phyloP scores from a whole-genome alignment of 2,797 vertebrate genomes.

The Numenius phaeopus region DNA sequence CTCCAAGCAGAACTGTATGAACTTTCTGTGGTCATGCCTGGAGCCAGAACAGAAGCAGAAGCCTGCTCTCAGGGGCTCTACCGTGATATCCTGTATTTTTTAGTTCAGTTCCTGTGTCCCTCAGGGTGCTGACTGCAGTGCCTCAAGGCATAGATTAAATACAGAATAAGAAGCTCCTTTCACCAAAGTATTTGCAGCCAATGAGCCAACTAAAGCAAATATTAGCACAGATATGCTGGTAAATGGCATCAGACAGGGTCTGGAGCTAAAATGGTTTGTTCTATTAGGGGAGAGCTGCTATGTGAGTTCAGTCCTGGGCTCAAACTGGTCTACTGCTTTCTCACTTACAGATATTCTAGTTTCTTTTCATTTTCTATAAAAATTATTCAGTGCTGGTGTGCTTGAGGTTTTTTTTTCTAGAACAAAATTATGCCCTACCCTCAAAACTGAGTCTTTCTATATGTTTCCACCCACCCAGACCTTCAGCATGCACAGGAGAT shows the following conservation, averaged over 20 bases:
- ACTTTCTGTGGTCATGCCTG: too few species aligned
- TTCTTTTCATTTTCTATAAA: not conserved
- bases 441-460: not conserved
- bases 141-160: not conserved
- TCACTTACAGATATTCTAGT: not conserved
- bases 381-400: not conserved
- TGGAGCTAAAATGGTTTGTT: not conserved
- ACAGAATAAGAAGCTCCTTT: not conserved
- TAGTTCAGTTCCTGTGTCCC: not conserved
- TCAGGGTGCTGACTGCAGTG: not conserved
- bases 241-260: not conserved
- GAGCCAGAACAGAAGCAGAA: not conserved
- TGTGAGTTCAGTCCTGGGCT: not conserved
- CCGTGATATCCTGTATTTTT: accelerated
- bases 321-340: not conserved
- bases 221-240: not conserved
- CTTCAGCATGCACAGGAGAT: too few species aligned
- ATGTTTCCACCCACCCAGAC: not conserved
- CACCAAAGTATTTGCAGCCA: too few species aligned
- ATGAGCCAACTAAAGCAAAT: not conserved
- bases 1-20: not conserved
- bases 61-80: not conserved
- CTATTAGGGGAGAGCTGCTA: not conserved
- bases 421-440: not conserved
- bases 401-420: not conserved